Evolutionary conservation across 2,888 invertebrate genomes (phyloP).

Genomic region (Drosophila yooni): DNA sequence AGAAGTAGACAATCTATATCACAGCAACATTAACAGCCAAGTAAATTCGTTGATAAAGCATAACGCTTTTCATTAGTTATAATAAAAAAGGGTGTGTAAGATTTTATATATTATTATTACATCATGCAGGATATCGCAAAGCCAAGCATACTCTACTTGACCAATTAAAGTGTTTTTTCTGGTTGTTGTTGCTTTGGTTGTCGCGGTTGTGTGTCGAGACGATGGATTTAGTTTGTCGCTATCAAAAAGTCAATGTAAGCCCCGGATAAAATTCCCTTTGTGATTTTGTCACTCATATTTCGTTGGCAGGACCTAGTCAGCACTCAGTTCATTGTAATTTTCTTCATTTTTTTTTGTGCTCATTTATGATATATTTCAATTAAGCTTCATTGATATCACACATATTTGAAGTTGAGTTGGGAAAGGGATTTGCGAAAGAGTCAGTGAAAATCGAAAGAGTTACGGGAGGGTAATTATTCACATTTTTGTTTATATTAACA

Average conservation of each 20-base stretch:
- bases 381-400: constrained; percentile 1
- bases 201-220: constrained; percentile 46
- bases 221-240: constrained; percentile 46
- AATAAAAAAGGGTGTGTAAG: not conserved
- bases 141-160: not conserved
- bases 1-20: not conserved
- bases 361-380: constrained; percentile 18
- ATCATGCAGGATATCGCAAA: not conserved
- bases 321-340: not conserved
- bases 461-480: not conserved
- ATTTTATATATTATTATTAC: not conserved
- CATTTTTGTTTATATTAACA: not conserved
- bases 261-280: constrained; percentile 30
- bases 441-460: not conserved
- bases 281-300: constrained; percentile 45
- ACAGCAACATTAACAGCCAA: no score
- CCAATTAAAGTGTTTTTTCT: constrained; percentile 5
- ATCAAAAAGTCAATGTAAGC: constrained; percentile 17
- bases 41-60: not conserved
- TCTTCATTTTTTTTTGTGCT: not conserved
- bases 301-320: constrained; percentile 27
- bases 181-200: constrained; percentile 27
- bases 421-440: not conserved
- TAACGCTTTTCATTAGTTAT: not conserved
- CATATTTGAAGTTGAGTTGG: not conserved